Evolutionary conservation across 1,140 invertebrate species (phyloP).

Genomic region (Lutraria rhynchaena): DNA sequence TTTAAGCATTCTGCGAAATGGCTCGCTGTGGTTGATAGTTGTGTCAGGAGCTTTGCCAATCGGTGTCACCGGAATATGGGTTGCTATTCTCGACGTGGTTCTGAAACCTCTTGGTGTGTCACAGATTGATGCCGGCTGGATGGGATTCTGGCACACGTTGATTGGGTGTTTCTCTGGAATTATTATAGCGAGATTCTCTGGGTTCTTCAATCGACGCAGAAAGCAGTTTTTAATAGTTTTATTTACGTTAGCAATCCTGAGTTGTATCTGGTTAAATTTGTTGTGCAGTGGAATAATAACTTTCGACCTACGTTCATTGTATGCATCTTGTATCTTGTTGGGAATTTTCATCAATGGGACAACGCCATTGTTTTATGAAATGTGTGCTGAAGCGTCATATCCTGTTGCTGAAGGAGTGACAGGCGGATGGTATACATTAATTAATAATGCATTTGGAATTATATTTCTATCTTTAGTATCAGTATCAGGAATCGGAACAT

Average conservation of each 20-base stretch:
- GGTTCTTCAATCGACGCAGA: conserved; percentile 39
- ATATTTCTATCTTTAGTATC: conserved; percentile 82
- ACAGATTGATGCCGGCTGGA: conserved; percentile 73
- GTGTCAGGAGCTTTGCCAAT: conserved; percentile 65
- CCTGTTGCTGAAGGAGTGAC: conserved; percentile 84
- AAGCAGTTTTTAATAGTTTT: conserved; percentile 51
- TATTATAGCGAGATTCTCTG: conserved; percentile 63
- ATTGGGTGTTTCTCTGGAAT: conserved; percentile 71
- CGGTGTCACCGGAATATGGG: conserved; percentile 69
- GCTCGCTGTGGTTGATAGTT: conserved; percentile 70
- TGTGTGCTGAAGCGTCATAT: conserved; percentile 83
- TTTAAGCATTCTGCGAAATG: conserved; percentile 60
- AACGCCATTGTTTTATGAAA: conserved; percentile 83
- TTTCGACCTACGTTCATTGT: conserved; percentile 63
- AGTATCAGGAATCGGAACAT: conserved; percentile 77
- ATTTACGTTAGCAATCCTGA: conserved; percentile 40
- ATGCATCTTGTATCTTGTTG: conserved; percentile 71
- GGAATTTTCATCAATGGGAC: conserved; percentile 81
- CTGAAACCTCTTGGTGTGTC: conserved; percentile 64
- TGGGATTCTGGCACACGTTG: conserved; percentile 70
- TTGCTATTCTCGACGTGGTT: conserved; percentile 71
- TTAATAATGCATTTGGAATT: conserved; percentile 80
- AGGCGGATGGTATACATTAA: conserved; percentile 83
- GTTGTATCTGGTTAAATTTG: conserved; percentile 53
- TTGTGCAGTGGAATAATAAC: conserved; percentile 16